phyloP scores from a whole-genome alignment of 2,888 invertebrate species.

The Amorpha juglandis region DNA sequence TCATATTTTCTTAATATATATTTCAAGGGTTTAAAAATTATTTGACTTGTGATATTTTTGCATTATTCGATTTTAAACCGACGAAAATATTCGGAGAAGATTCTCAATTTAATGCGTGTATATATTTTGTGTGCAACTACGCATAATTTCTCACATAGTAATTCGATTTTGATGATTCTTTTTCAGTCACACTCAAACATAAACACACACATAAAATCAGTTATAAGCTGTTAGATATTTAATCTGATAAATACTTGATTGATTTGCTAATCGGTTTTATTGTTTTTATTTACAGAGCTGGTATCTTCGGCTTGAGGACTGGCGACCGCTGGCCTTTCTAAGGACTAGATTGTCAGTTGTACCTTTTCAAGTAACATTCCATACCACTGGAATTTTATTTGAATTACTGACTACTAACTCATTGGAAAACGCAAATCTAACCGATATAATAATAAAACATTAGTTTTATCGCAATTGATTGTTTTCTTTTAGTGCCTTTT shows the following conservation, averaged over 20 bases:
- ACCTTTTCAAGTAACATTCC: not conserved
- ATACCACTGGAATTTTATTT: not conserved
- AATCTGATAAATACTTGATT: too few species aligned
- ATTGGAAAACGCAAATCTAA: not conserved
- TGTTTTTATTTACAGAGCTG: slow-evolving; percentile 31
- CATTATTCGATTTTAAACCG: too few species aligned
- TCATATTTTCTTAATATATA: not conserved
- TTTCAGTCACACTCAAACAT: too few species aligned
- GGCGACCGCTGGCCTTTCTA: not conserved
- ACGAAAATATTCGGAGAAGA: too few species aligned
- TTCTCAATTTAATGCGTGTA: too few species aligned
- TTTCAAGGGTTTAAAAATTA: too few species aligned
- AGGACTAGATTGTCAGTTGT: not conserved
- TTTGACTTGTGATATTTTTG: too few species aligned
- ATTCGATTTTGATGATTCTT: too few species aligned
- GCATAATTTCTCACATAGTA: too few species aligned
- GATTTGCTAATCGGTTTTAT: not conserved
- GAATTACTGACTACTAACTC: too few species aligned
- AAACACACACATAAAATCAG: too few species aligned
- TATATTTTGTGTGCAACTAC: too few species aligned
- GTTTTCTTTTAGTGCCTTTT: not conserved
- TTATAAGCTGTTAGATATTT: not conserved
- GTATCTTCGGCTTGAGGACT: slow-evolving; percentile 25
- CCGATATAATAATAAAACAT: not conserved
- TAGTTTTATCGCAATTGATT: not conserved